phyloP scores from a whole-genome alignment of 2,797 vertebrate genomes.

The Hylomyscus alleni region DNA sequence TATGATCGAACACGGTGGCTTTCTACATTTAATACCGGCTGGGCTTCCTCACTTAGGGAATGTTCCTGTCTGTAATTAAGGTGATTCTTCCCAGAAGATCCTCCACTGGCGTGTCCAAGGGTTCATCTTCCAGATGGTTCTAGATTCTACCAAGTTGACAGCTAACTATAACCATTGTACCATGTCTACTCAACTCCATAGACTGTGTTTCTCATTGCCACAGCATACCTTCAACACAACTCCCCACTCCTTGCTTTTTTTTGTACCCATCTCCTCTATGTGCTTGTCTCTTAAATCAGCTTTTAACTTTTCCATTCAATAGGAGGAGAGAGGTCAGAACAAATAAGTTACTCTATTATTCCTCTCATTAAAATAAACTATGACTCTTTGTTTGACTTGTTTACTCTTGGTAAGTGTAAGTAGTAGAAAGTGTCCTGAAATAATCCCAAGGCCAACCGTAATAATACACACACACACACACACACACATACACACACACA shows the following conservation, averaged over 20 bases:
- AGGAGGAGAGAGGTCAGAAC: slow-evolving; percentile 11
- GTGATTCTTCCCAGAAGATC: not conserved
- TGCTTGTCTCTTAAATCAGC: not conserved
- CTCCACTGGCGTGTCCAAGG: not conserved
- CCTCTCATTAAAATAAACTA: slow-evolving; percentile 21
- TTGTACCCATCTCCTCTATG: not conserved
- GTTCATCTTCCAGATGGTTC: not conserved
- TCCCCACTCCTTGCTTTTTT: not conserved
- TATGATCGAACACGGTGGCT: not conserved
- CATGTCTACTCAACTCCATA: not conserved
- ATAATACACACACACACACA: not conserved
- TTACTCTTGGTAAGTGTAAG: slow-evolving; percentile 41
- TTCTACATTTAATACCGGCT: not conserved
- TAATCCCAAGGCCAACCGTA: not conserved
- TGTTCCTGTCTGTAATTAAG: not conserved
- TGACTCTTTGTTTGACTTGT: slow-evolving; percentile 4
- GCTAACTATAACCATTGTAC: not conserved
- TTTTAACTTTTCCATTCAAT: slow-evolving; percentile 17
- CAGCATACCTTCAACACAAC: not conserved
- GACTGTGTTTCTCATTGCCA: not conserved
- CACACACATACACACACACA: not conserved
- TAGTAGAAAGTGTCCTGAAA: slow-evolving; percentile 14
- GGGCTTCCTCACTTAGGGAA: not conserved
- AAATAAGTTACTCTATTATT: slow-evolving; percentile 27
- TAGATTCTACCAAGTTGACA: not conserved